These are phyloP conservation scores for Pegea sp. DNA, from an alignment of 23 tunicate genomes.

Conservation along the genomic window DNA sequence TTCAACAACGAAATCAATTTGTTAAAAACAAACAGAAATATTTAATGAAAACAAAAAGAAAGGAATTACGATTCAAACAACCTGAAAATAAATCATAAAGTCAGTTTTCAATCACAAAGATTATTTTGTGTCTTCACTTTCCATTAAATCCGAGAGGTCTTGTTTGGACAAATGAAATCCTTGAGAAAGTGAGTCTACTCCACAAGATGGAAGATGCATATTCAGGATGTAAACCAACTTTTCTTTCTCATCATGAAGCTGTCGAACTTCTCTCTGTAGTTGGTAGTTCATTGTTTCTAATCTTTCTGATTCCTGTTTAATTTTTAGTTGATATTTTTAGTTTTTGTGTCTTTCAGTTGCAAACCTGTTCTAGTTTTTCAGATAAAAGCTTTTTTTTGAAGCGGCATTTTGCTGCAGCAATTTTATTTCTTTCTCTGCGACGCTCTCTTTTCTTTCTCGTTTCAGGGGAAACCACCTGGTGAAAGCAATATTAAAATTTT, in stretches of 20 bases:
- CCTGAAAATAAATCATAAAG: too few relatives aligned
- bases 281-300: conserved; percentile 37
- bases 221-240: conserved; percentile 40
- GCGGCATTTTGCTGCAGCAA: conserved; percentile 87
- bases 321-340: neutral
- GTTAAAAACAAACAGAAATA: too few relatives aligned
- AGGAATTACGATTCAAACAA: too few relatives aligned
- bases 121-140: too few relatives aligned
- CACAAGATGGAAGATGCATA: conserved; percentile 49
- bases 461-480: conserved; percentile 29
- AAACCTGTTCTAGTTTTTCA: conserved; percentile 54
- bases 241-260: conserved; percentile 54
- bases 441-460: conserved; percentile 28
- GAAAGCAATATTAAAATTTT: neutral
- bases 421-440: conserved; percentile 70
- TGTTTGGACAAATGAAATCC: too few relatives aligned
- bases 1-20: too few relatives aligned
- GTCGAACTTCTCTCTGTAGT: conserved; percentile 32
- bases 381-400: conserved; percentile 65
- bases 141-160: too few relatives aligned
- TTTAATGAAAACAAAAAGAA: too few relatives aligned
- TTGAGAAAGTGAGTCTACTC: too few relatives aligned
- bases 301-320: conserved; percentile 76
- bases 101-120: too few relatives aligned
- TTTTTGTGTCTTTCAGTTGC: neutral